These are phyloP conservation scores for Python bivittatus DNA, from an alignment of 2,113 vertebrate genomes.

Conservation along the genomic window DNA sequence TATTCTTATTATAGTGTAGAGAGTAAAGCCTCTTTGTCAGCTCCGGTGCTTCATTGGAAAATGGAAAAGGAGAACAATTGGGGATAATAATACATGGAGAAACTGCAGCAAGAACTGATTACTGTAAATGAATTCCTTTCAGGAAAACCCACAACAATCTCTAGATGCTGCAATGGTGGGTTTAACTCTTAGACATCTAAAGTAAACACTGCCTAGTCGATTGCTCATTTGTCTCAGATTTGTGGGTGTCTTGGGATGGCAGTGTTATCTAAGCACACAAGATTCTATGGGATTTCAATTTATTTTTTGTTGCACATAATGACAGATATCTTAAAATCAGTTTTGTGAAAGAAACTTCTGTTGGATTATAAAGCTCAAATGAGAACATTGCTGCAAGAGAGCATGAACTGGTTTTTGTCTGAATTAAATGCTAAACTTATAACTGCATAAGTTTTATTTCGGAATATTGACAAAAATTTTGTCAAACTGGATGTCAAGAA, in stretches of 20 bases:
- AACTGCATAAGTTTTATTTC: neutral
- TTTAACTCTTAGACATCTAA: neutral
- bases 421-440: neutral
- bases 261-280: neutral
- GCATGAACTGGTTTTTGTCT: neutral
- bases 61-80: neutral
- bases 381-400: neutral
- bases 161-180: neutral
- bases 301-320: neutral
- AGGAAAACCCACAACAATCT: neutral
- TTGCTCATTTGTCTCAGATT: neutral
- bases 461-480: neutral
- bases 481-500: neutral
- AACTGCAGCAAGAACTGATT: neutral
- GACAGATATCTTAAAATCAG: neutral
- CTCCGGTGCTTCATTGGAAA: neutral
- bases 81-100: neutral
- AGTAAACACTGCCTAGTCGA: neutral
- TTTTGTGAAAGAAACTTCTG: neutral
- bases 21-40: conserved; percentile 28
- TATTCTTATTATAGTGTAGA: neutral
- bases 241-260: neutral
- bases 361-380: neutral
- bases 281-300: neutral
- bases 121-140: neutral